Base-by-base conservation (phyloP, 2,888 invertebrate genomes). In the Epsilonema sp. region DNA sequence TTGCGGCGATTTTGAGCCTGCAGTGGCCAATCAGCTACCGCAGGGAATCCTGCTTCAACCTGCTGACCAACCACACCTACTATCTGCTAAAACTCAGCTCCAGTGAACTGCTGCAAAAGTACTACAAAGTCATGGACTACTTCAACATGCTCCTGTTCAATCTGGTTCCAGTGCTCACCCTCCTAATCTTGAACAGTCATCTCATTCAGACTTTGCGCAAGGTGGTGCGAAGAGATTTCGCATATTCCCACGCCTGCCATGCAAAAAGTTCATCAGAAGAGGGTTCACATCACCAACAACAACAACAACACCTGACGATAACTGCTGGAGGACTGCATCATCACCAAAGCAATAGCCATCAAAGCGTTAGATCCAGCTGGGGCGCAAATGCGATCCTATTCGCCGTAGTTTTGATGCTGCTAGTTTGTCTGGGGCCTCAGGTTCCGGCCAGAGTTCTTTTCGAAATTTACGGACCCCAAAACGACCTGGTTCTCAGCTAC, bases 371-470 rank as follows among this genome's bases (percentile, higher is more conserved):
- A n/a, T n/a, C n/a, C n/a, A n/a, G n/a, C n/a, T n/a, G 39, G 47
- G 55, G 56, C 37, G 62, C 62, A n/a, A 62, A 62, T 48, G 58
- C 62, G 1, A 62, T 62, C 56, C 56, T 63, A 8, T 60, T 63
- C 49, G 60, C 62, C 2, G 62, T 62, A 11, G 62, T 62, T 26
- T 44, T 58, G n/a, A 54, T 61, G 43, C 52, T 62, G 2, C 54
- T 62, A 43, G 45, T 61, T 26, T 62, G 62, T 49, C 54, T 63
- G 39, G 62, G 61, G 8, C 62, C 62, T 2, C 62, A 62, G 49
- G 50, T 50, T 31, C 60, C 62, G 1, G 62, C 61, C 11, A 53
- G 62, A 37, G 49, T 62, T 26, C 55, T 62, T 3, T 58, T 59
- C 50, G 59, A 62, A 31, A 49, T 53, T 40, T 55, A 55, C 44